Evolutionary conservation across 2,888 invertebrate species (phyloP).

Genomic region (Pterostichus madidus): DNA sequence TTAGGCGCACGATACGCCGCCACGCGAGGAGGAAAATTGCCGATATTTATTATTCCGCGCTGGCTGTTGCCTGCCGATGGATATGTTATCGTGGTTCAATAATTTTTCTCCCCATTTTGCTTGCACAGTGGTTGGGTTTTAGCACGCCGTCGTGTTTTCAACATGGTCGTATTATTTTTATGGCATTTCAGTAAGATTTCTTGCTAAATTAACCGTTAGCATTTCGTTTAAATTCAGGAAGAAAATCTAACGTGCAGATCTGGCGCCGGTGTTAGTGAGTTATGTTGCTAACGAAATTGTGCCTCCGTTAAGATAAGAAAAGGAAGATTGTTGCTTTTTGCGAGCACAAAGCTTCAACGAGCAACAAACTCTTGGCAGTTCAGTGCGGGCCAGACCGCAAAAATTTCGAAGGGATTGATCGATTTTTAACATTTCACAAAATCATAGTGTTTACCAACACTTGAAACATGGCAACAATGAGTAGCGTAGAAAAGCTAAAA

Average conservation of each 20-base stretch:
- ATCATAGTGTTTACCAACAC: constrained; percentile 48
- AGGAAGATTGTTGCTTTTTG: constrained; percentile 12
- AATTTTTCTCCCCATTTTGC: constrained; percentile 61
- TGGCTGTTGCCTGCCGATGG: constrained; percentile 62
- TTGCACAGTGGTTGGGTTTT: constrained; percentile 43
- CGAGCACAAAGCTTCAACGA: not conserved
- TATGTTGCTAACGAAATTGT: constrained; percentile 10
- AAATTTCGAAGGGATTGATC: not conserved
- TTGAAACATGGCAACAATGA: not conserved
- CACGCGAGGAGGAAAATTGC: constrained; percentile 63
- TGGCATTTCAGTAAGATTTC: constrained; percentile 56
- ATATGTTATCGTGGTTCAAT: constrained; percentile 63
- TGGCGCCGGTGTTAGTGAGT: constrained; percentile 14
- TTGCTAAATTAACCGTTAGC: constrained; percentile 57
- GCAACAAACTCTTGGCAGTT: not conserved
- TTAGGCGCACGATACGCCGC: constrained; percentile 56
- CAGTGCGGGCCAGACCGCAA: not conserved
- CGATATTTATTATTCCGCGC: constrained; percentile 64
- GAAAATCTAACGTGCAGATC: constrained; percentile 23
- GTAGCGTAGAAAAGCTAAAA: not conserved
- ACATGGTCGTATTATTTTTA: constrained; percentile 55
- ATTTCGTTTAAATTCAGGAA: constrained; percentile 34
- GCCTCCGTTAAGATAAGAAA: constrained; percentile 23
- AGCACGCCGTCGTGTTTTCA: constrained; percentile 49
- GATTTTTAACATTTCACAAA: constrained; percentile 49